These are phyloP conservation scores for Schizopygopsis malacanthus DNA, from an alignment of 2,797 vertebrate species.

Conservation along the genomic window DNA sequence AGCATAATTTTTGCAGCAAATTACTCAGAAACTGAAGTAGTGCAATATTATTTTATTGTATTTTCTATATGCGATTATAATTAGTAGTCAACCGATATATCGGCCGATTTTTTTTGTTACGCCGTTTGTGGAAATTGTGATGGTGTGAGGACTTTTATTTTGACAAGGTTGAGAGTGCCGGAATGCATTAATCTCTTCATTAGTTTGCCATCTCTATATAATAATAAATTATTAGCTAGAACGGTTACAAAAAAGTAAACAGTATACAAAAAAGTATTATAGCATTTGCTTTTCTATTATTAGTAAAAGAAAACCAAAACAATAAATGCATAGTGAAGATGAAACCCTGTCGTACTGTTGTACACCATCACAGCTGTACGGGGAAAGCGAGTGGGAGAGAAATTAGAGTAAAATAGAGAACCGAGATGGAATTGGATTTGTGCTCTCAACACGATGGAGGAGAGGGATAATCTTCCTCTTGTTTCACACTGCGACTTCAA, in stretches of 20 bases:
- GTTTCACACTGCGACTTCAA: conserved; percentile 65
- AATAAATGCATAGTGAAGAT: neutral
- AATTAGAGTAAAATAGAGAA: conserved; percentile 22
- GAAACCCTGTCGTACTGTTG: neutral
- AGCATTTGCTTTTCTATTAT: neutral
- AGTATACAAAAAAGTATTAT: neutral
- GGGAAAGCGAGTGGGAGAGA: conserved; percentile 1
- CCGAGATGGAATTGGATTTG: conserved; percentile 44
- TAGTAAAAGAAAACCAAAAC: neutral
- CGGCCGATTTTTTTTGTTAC: neutral
- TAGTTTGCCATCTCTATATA: neutral
- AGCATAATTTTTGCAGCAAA: neutral
- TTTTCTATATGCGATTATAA: neutral
- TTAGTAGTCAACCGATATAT: neutral
- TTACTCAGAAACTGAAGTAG: neutral
- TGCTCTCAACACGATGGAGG: conserved; percentile 31
- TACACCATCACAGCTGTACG: neutral
- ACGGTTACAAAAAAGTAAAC: neutral
- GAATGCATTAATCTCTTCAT: neutral
- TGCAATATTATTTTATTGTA: neutral
- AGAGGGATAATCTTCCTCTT: conserved; percentile 70
- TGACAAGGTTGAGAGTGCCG: neutral
- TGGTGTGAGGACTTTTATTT: neutral
- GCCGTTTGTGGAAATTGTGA: neutral
- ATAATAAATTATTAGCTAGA: neutral